Evolutionary conservation across 2,797 vertebrate genomes (phyloP), one percentile per base, ranked within the genome.

Genomic region (Syngnathus acus): DNA sequence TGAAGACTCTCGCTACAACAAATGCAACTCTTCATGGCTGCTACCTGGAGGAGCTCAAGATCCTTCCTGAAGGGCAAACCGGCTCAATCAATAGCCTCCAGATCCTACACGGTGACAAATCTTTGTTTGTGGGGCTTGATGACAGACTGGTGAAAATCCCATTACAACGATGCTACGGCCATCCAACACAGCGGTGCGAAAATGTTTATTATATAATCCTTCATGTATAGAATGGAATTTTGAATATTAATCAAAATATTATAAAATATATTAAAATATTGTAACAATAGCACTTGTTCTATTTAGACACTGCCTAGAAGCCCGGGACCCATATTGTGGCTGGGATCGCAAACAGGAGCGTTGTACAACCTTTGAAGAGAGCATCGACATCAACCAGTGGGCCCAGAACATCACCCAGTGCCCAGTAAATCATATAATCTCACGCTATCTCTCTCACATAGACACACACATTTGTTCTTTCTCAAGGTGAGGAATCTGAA

Each of bases 261-360:
- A 32, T 32, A 32, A 32, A 32, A 32, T 32, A 32, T 32, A 32
- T 32, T 4, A 0, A 32, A 32, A 32, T 32, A 32, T 32, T 32
- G 32, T 32, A 32, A 32, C 32, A 32, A 32, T 32, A 32, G 0
- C 68, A 70, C 47, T 0, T 58, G 5, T 43, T 47, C 42, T 62
- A 47, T 26, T 59, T 23, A 98, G 96, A 61, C 72, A 89, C 23
- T 98, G 96, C 80, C 81, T 95, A 74, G 93, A 92, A 60, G 95
- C 95, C n/a, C 93, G 95, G 75, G 96, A 98, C 82, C 96, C 96
- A 3, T 98, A 98, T 54, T 98, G 96, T 14, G 96, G 96, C 68
- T 98, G 96, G 96, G 96, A 98, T 72, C 72, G 87, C 69, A 91
- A 92, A 65, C 90, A 93, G 89, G 94, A 90, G 80, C 93, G 91